phyloP scores from a whole-genome alignment of 2,888 invertebrate species.

The Eudasyphora cyanicolor region DNA sequence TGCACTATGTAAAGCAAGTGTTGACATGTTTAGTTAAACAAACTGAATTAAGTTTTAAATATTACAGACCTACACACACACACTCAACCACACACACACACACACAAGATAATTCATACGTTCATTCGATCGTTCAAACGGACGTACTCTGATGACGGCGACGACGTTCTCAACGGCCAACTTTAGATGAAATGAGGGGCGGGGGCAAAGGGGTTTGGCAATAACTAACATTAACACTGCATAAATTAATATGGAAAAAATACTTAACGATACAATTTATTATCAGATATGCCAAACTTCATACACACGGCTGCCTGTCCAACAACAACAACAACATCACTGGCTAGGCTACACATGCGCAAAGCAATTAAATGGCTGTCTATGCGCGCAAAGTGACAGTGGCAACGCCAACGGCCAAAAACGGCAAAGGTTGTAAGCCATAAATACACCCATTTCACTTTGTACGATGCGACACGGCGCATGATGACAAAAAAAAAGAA shows the following conservation, averaged over 20 bases:
- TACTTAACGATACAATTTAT: constrained; percentile 36
- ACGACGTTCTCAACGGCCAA: neutral
- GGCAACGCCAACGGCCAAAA: neutral
- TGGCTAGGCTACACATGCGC: constrained; percentile 10
- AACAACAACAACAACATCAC: no score
- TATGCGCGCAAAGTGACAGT: no score
- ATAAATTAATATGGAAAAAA: constrained; percentile 60
- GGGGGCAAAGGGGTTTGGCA: no score
- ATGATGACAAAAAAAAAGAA: constrained; percentile 13
- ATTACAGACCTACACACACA: constrained; percentile 18
- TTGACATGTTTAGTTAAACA: constrained; percentile 65
- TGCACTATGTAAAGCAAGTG: constrained; percentile 66
- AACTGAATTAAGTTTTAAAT: constrained; percentile 59
- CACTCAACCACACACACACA: neutral
- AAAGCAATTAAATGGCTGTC: neutral
- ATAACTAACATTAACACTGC: constrained; percentile 64
- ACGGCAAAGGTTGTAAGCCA: neutral
- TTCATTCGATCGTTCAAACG: constrained; percentile 19
- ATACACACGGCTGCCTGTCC: no score
- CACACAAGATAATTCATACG: neutral
- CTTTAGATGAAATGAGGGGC: constrained; percentile 20
- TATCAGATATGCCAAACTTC: constrained; percentile 15
- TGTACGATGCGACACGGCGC: neutral
- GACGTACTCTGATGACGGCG: no score
- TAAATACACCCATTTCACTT: constrained; percentile 20